Percentiles rank a stretch among this genome's conserved stretches.
These are phyloP conservation scores for Artibeus jamaicensis DNA, from an alignment of 2,797 vertebrate genomes.

Conservation along the genomic window DNA sequence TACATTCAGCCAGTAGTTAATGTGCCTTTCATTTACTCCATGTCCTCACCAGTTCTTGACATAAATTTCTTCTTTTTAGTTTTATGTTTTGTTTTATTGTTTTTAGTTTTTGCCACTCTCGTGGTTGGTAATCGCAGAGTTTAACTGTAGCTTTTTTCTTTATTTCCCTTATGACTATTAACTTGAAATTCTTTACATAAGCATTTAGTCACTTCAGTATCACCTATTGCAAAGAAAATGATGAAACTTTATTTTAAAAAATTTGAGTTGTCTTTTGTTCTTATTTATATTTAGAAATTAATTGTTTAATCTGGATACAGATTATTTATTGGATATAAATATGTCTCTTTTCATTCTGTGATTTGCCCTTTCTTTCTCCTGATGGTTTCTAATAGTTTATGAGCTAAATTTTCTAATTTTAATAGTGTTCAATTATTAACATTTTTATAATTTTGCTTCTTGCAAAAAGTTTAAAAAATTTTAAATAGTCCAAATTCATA, in stretches of 20 bases:
- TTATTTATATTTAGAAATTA: neutral
- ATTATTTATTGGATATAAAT: neutral
- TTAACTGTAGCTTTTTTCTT: neutral
- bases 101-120: neutral
- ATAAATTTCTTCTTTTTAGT: neutral
- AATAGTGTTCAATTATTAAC: neutral
- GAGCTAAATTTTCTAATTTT: neutral
- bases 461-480: neutral
- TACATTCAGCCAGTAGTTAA: neutral
- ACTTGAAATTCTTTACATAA: neutral
- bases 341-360: neutral
- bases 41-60: neutral
- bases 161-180: neutral
- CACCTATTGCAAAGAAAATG: neutral
- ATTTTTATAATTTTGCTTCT: neutral
- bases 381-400: neutral
- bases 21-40: neutral
- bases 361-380: neutral
- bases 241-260: neutral
- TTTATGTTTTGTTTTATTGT: neutral
- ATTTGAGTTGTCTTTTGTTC: neutral
- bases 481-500: neutral
- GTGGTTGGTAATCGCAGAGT: neutral
- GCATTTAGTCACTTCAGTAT: neutral
- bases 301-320: neutral